Conservation (phyloP, 30 jellyfish, hydroid and myxozoan species). For the Hydractinia symbiolongicarpus region DNA sequence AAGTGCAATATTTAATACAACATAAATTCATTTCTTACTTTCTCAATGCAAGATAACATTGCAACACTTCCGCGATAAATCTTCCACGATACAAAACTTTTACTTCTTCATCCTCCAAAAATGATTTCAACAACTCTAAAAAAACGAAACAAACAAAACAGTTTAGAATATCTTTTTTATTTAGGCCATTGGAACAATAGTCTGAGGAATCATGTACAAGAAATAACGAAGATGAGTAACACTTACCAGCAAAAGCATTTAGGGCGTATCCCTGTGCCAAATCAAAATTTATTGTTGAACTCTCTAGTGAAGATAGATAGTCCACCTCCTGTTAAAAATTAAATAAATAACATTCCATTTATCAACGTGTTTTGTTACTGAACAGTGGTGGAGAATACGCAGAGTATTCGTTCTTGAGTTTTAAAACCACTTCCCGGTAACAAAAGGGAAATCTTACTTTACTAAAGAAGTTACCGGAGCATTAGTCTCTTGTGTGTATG, state of each 20-base stretch:
- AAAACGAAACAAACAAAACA: background rate
- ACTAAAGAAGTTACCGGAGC: background rate
- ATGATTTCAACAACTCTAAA: slow-evolving; percentile 58
- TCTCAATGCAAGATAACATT: slow-evolving; percentile 66
- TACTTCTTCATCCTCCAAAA: slow-evolving; percentile 78
- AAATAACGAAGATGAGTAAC: background rate
- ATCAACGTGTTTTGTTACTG: background rate
- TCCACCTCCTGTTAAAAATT: slow-evolving; percentile 54
- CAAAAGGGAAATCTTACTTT: background rate
- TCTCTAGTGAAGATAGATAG: slow-evolving; percentile 45
- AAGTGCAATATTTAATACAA: too few species aligned
- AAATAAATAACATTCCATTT: background rate
- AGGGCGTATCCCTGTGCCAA: slow-evolving; percentile 83
- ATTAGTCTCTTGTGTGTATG: too few species aligned
- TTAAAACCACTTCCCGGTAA: too few species aligned
- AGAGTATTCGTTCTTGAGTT: too few species aligned
- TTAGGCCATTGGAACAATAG: slow-evolving; percentile 1
- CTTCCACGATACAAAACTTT: slow-evolving; percentile 33
- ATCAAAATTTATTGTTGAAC: slow-evolving; percentile 54
- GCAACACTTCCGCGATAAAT: slow-evolving; percentile 72
- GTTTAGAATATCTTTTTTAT: too few species aligned
- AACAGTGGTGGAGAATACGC: background rate
- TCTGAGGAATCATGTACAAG: background rate
- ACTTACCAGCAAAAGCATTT: slow-evolving; percentile 75
- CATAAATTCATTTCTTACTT: slow-evolving; percentile 23